Percentiles rank a stretch among this genome's conserved stretches.
These are phyloP conservation scores for Cyanoderma ruficeps DNA, from an alignment of 2,113 vertebrate species.

Conservation along the genomic window DNA sequence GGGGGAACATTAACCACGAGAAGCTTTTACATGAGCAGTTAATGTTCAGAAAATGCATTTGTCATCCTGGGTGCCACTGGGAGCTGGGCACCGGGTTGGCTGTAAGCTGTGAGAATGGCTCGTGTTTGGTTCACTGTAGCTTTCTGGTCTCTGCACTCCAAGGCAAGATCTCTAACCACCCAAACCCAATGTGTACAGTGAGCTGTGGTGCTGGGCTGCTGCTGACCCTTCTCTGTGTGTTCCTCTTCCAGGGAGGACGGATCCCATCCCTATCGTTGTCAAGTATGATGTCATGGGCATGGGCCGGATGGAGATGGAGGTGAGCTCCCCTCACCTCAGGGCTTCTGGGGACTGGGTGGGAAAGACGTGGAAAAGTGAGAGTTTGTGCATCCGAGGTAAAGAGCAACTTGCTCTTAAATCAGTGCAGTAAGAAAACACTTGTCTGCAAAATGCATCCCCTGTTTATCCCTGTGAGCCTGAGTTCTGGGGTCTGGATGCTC, in stretches of 20 bases:
- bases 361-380: neutral
- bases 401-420: neutral
- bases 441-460: neutral
- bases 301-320: constrained; percentile 99
- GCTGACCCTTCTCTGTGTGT: constrained; percentile 74
- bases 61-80: neutral
- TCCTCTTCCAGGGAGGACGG: constrained; percentile 91
- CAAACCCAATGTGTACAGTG: constrained; percentile 91
- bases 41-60: neutral
- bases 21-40: neutral
- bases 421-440: neutral
- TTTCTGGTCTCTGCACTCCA: constrained; percentile 99
- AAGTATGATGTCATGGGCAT: constrained; percentile 99
- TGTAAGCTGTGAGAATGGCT: constrained; percentile 99
- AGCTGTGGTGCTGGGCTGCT: constrained; percentile 68
- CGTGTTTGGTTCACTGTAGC: constrained; percentile 99
- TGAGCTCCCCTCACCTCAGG: neutral
- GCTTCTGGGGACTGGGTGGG: neutral
- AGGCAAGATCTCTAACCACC: constrained; percentile 99
- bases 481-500: neutral
- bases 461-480: neutral
- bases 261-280: constrained; percentile 97
- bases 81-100: constrained; percentile 21
- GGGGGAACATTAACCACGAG: neutral
- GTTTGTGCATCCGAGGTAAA: neutral